Percentiles rank a stretch among this genome's conserved stretches.
Evolutionary conservation across 1,140 invertebrate species (phyloP).

Genomic region (Pseudomyrmex pallidus): DNA sequence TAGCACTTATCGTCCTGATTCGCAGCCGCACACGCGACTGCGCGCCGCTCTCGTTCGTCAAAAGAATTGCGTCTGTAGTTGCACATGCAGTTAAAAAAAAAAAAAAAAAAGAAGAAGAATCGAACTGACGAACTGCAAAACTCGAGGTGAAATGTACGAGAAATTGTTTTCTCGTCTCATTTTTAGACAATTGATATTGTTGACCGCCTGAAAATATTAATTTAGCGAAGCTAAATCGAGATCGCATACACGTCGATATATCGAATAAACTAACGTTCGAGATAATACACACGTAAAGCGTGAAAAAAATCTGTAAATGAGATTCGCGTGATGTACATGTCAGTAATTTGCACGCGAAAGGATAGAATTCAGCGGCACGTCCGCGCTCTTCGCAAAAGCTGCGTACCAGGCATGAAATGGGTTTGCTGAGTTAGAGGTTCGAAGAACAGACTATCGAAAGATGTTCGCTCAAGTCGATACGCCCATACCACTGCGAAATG

Average conservation of each 20-base stretch:
- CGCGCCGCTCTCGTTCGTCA: slow-evolving; percentile 6
- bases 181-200: too few relatives aligned
- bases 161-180: too few relatives aligned
- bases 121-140: too few relatives aligned
- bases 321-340: background rate
- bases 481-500: background rate
- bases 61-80: background rate
- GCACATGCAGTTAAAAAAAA: too few relatives aligned
- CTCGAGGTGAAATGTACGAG: too few relatives aligned
- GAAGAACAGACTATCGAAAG: slow-evolving; percentile 6
- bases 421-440: background rate
- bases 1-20: slow-evolving; percentile 34
- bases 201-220: too few relatives aligned
- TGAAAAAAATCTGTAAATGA: slow-evolving; percentile 21
- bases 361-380: slow-evolving; percentile 20
- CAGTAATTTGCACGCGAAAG: background rate
- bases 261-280: background rate
- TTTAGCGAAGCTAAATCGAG: too few relatives aligned
- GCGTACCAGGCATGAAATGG: background rate
- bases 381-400: background rate
- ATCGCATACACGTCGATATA: too few relatives aligned
- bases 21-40: background rate
- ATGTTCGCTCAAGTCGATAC: background rate
- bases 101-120: too few relatives aligned
- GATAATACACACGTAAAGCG: slow-evolving; percentile 20